Percentiles rank a stretch among this genome's conserved stretches.
Evolutionary conservation across 2,113 vertebrate genomes (phyloP).

Genomic region (Centropristis striata): DNA sequence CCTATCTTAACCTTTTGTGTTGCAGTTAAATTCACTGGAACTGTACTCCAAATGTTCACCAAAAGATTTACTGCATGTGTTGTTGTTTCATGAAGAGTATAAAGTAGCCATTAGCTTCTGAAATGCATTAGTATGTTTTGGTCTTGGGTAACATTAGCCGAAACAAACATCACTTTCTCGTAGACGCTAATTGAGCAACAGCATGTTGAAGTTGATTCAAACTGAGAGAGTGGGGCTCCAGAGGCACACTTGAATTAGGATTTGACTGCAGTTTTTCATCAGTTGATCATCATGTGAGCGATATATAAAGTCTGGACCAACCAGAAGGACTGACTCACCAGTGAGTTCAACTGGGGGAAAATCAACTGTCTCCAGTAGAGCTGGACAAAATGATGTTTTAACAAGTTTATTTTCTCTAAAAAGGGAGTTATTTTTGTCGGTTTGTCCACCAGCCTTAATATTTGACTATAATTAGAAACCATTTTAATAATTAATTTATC

Average conservation of each 20-base stretch:
- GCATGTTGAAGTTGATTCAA: neutral
- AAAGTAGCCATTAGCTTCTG: neutral
- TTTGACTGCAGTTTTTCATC: conserved; percentile 30
- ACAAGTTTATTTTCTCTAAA: too few species aligned
- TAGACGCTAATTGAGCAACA: neutral
- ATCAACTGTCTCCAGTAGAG: too few species aligned
- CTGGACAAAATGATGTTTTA: neutral
- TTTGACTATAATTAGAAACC: too few species aligned
- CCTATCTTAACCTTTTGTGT: too few species aligned
- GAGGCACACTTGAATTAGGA: neutral
- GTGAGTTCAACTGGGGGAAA: conserved; percentile 5
- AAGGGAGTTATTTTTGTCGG: too few species aligned
- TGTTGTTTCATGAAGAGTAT: neutral
- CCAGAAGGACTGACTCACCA: neutral
- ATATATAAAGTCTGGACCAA: conserved; percentile 18
- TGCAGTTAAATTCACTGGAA: too few species aligned
- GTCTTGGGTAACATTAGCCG: neutral
- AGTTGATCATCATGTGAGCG: conserved; percentile 56
- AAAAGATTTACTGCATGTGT: neutral
- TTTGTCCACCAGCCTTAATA: too few species aligned
- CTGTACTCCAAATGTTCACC: too few species aligned
- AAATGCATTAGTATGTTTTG: conserved; percentile 2
- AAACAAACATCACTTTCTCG: neutral
- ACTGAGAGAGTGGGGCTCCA: neutral
- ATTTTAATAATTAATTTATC: too few species aligned